These are phyloP conservation scores for Lysandra coridon DNA, from an alignment of 2,888 invertebrate genomes.

Conservation along the genomic window DNA sequence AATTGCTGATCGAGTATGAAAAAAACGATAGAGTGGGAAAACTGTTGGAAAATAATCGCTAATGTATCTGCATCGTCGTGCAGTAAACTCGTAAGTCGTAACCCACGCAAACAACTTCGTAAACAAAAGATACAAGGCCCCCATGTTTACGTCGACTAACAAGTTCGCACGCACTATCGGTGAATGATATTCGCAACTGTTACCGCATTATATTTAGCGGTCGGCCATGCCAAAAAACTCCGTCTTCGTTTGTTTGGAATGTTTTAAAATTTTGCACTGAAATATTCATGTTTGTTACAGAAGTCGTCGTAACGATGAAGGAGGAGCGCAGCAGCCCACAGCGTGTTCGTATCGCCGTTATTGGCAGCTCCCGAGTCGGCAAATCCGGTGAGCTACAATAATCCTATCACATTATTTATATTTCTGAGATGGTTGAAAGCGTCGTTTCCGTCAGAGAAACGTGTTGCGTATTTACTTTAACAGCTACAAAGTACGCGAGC, in stretches of 20 bases:
- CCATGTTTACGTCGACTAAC: neutral
- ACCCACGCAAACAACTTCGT: neutral
- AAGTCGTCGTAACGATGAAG: constrained; percentile 58
- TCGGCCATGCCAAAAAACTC: constrained; percentile 4
- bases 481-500: neutral
- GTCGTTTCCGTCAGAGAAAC: constrained; percentile 1
- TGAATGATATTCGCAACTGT: constrained; percentile 12
- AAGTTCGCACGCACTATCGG: neutral
- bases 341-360: constrained; percentile 86
- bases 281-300: constrained; percentile 57
- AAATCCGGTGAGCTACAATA: constrained; percentile 84
- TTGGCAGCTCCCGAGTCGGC: constrained; percentile 88
- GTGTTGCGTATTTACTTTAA: constrained; percentile 12
- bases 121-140: constrained; percentile 1
- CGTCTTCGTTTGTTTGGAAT: neutral
- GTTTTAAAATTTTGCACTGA: neutral
- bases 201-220: constrained; percentile 12
- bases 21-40: neutral
- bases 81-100: neutral
- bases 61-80: neutral
- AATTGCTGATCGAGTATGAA: neutral
- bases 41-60: neutral
- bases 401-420: neutral
- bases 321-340: constrained; percentile 83
- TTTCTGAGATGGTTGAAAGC: neutral